phyloP scores from a whole-genome alignment of 2,888 invertebrate genomes.

The Agrilus biguttatus region DNA sequence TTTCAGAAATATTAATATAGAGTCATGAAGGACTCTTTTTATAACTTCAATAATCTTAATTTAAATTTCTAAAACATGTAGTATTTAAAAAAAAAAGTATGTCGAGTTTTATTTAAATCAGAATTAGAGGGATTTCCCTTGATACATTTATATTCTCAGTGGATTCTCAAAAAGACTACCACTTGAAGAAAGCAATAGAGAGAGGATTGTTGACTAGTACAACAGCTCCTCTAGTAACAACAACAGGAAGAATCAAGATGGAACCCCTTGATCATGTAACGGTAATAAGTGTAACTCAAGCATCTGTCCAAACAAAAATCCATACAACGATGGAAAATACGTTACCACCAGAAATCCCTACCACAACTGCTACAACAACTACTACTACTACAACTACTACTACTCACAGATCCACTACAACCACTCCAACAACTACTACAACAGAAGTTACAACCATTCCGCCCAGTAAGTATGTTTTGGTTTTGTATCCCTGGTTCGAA shows the following conservation, averaged over 20 bases:
- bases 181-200: slow-evolving; percentile 43
- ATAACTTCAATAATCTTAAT: too few species aligned
- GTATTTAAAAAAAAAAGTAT: too few species aligned
- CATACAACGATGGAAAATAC: slow-evolving; percentile 36
- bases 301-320: slow-evolving; percentile 23
- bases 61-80: too few species aligned
- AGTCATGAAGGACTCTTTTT: too few species aligned
- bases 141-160: slow-evolving; percentile 35
- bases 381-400: slow-evolving; percentile 30
- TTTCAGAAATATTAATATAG: too few species aligned
- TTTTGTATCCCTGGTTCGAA: too few species aligned
- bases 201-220: slow-evolving; percentile 35
- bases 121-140: too few species aligned
- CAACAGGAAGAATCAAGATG: slow-evolving; percentile 5
- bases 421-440: slow-evolving; percentile 42
- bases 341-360: slow-evolving; percentile 26
- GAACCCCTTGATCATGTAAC: slow-evolving; percentile 18
- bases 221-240: slow-evolving; percentile 28
- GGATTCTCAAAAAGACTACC: slow-evolving; percentile 80
- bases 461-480: slow-evolving; percentile 33
- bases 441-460: slow-evolving; percentile 41
- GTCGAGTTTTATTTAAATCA: too few species aligned
- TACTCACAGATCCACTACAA: slow-evolving; percentile 34
- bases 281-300: slow-evolving; percentile 24
- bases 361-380: slow-evolving; percentile 26